Evolutionary conservation across 2,888 invertebrate species (phyloP).

Genomic region (Oxyteleia sp.): DNA sequence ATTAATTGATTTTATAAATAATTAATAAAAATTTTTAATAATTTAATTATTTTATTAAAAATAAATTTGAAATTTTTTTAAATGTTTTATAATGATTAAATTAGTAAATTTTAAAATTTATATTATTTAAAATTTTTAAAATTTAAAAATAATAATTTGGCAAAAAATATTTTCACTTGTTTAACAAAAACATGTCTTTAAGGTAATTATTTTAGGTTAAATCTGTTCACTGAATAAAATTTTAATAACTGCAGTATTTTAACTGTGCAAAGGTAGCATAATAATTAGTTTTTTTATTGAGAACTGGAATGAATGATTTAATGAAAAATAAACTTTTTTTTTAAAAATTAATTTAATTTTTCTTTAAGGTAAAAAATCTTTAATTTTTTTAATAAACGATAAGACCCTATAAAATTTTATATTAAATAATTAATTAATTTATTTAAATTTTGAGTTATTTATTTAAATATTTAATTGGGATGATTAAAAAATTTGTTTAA

Average conservation of each 20-base stretch:
- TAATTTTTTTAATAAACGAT: constrained; percentile 91
- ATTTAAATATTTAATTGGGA: constrained; percentile 90
- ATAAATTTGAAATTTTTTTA: constrained; percentile 88
- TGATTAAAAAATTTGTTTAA: constrained; percentile 89
- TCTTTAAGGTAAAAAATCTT: constrained; percentile 91
- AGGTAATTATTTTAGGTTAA: constrained; percentile 90
- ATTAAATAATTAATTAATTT: too few relatives aligned
- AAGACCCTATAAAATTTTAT: constrained; percentile 94
- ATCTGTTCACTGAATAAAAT: constrained; percentile 92
- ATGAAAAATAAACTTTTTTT: constrained; percentile 90
- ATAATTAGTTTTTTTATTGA: constrained; percentile 94
- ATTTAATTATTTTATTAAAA: constrained; percentile 87
- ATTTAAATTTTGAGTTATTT: too few relatives aligned
- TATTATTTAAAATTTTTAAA: too few relatives aligned
- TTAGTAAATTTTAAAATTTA: constrained; percentile 80
- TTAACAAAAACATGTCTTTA: constrained; percentile 94
- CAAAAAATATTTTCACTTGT: constrained; percentile 90
- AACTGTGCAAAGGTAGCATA: constrained; percentile 94
- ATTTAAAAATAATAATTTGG: constrained; percentile 90
- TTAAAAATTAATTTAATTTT: constrained; percentile 89
- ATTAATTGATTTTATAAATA: background rate
- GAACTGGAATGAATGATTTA: constrained; percentile 93
- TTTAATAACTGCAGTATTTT: constrained; percentile 93
- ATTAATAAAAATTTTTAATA: background rate
- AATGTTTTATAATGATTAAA: constrained; percentile 85